Evolutionary conservation across 2,113 vertebrate genomes (phyloP), one percentile per base, ranked within the genome.

Genomic region (Laterallus jamaicensis): DNA sequence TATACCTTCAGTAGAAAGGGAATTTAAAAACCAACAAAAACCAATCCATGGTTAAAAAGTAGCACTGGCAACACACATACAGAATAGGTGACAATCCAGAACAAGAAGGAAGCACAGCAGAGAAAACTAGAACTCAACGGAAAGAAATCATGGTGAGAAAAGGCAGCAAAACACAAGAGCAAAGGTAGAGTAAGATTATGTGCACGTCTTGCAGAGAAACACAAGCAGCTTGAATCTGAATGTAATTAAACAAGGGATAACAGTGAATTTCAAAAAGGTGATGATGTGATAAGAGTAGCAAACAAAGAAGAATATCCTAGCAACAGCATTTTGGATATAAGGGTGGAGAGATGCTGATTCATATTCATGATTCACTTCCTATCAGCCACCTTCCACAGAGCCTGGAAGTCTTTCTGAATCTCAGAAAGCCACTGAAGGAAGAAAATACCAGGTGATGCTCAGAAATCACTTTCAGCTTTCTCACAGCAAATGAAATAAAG

Each of bases 251-350:
- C 86, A 79, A 89, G 56, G 25, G 85, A 92, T 63, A 64, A 80
- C 82, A 82, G 17, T 82, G 84, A 93, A 97, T 95, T 91, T 95
- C 90, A 96, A 92, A 76, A 93, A 91, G 90, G 71, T 80, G 84
- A 77, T 82, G 75, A 88, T 68, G 64, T 84, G 88, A 63, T 85
- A 91, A 85, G 83, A 77, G 69, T 39, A 76, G 54, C 80, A 95
- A 88, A 81, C 83, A 92, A 91, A 96, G 93, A 85, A 85, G 31
- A 93, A 89, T 89, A 93, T 92, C 93, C 89, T 93, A 96, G 94
- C 90, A 96, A 97, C 87, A 83, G 90, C 79, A 78, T 94, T 96
- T 96, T 95, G 95, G 82, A 80, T 82, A 55, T 22, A 70, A 91
- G 71, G 79, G 85, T 44, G 75, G 93, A 88, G 90, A 85, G 92